These are phyloP conservation scores for Hipposideros larvatus DNA, from an alignment of 2,797 vertebrate genomes.

Conservation along the genomic window DNA sequence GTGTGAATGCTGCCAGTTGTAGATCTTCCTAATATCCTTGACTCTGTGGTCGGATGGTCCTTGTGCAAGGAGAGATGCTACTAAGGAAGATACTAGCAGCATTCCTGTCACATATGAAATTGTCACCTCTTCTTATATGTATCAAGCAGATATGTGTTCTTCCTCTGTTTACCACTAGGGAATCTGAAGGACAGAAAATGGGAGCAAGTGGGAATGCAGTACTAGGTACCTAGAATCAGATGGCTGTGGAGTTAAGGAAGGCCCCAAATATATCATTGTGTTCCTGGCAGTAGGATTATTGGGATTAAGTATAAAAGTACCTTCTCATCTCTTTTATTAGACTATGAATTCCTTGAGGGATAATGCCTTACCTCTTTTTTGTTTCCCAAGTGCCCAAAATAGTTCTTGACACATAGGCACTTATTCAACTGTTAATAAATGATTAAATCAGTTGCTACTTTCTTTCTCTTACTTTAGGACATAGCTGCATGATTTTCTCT, in stretches of 20 bases:
- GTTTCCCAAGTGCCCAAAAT: slow-evolving; percentile 18
- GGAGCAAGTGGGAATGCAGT: background rate
- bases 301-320: background rate
- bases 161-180: background rate
- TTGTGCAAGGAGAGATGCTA: background rate
- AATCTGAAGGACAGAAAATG: slow-evolving; percentile 24
- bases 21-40: slow-evolving; percentile 11
- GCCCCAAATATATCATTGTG: background rate
- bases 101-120: slow-evolving; percentile 26
- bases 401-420: background rate
- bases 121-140: background rate
- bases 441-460: background rate
- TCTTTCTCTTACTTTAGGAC: slow-evolving; percentile 24
- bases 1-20: background rate
- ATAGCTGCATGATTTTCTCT: background rate
- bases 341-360: slow-evolving; percentile 6
- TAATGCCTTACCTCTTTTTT: background rate
- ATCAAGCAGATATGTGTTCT: slow-evolving; percentile 10
- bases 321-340: background rate
- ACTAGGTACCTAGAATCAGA: background rate
- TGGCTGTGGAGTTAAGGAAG: background rate
- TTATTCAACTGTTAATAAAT: background rate
- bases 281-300: background rate
- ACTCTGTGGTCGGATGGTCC: background rate
- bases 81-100: slow-evolving; percentile 17